Base-by-base conservation (phyloP, 2,888 invertebrate genomes). In the Polymixis flavicincta region DNA sequence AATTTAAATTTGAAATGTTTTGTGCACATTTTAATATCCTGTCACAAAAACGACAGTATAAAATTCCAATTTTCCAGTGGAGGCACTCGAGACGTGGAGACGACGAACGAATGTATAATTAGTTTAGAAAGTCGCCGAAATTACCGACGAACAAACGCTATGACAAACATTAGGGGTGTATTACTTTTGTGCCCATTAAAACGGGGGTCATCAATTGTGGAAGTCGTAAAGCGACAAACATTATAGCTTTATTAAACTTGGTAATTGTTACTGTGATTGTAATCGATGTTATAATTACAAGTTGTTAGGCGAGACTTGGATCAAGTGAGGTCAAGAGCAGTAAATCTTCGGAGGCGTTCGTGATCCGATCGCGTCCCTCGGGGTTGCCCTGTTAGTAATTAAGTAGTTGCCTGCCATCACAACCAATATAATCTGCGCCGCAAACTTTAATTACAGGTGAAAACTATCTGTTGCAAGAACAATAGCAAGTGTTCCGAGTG, bases 401-500 rank as follows among this genome's bases (percentile, higher is more conserved):
- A 95, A 94, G 93, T 92, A 93, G 92, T 92, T 91, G 88, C 89
- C 88, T 90, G 90, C 92, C 92, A 93, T 94, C 92, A 92, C 90
- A 90, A 88, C 89, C 91, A 92, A 93, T 94, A 92, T 92, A 92
- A 92, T 91, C 92, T 90, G 85, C 81, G 84, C 90, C 81, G 89
- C 92, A 91, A 93, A 94, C 92, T 94, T 94, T 93, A 94, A 94
- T 94, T 94, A 93, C 89, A 90, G 88, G 89, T 90, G 88, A 89
- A 89, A 89, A 90, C 90, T 90, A 90, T 89, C 85, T 85, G 85
- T 84, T 87, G 75, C 81, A 85, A 85, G 85, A 89, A 90, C 89
- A 90, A 90, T 88, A 85, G 83, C 83, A 73, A 76, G 69, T 79
- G 84, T 85, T 87, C 76, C 79, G 78, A 79, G 71, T 84, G 84